Percentiles rank a stretch among this genome's conserved stretches.
Evolutionary conservation across 2,797 vertebrate genomes (phyloP).

Genomic region (Anabas testudineus): DNA sequence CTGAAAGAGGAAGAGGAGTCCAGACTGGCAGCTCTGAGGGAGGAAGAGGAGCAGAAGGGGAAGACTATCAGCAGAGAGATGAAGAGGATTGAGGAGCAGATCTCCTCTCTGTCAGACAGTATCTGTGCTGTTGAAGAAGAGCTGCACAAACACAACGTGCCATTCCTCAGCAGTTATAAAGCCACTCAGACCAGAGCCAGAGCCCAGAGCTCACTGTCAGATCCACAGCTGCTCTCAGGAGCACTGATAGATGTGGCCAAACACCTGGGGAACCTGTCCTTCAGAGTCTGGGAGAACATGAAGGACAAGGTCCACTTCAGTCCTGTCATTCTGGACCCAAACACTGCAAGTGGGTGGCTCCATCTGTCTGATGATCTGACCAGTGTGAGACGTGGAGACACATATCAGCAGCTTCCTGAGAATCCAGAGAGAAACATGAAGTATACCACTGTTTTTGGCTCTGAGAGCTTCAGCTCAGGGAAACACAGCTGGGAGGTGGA

Average conservation of each 20-base stretch:
- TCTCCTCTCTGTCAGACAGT: too few species aligned
- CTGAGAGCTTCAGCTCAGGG: conserved; percentile 48
- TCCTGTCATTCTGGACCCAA: conserved; percentile 27
- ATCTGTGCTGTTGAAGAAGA: too few species aligned
- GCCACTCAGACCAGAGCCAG: too few species aligned
- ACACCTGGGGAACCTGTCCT: too few species aligned
- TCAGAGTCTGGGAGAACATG: conserved; percentile 56
- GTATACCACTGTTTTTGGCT: background rate
- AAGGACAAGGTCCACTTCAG: conserved; percentile 27
- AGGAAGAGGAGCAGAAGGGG: conserved; percentile 67
- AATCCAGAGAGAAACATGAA: conserved; percentile 28
- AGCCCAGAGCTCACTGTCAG: too few species aligned
- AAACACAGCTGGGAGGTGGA: conserved; percentile 64
- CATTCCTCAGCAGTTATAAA: too few species aligned
- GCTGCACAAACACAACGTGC: too few species aligned
- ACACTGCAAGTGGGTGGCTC: background rate
- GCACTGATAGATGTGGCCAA: too few species aligned
- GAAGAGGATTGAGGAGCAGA: too few species aligned
- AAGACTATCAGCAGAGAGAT: too few species aligned
- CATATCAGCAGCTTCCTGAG: conserved; percentile 19
- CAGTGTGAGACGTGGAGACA: conserved; percentile 6
- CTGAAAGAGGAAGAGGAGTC: conserved; percentile 77
- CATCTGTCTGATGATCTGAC: conserved; percentile 27
- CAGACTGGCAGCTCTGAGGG: conserved; percentile 73
- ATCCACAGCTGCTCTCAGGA: too few species aligned